Evolutionary conservation across 2,113 vertebrate species (phyloP), one percentile per base, ranked within the genome.

Genomic region (Oryzias melastigma): DNA sequence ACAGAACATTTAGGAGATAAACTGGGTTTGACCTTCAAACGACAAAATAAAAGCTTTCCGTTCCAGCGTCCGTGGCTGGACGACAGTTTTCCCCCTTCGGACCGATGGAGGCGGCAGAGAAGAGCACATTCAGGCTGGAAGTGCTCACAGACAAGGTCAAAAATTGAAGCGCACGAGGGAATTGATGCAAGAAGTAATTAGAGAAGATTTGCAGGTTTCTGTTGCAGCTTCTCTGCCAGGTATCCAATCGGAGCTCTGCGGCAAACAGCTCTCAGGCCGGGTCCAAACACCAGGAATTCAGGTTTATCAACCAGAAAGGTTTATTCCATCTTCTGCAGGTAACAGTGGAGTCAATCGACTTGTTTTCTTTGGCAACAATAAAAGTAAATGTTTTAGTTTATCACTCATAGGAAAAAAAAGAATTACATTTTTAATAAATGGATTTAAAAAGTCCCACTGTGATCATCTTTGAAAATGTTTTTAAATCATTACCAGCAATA

Each of bases 281-380:
- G 46, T 58, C 19, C 45, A 49, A 18, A 53, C 50, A 75, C 58
- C 40, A 27, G 27, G 45, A 25, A 25, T 25, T 25, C 25, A 25
- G 25, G 4, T 25, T 25, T 25, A 25, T 25, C 29, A 35, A n/a
- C n/a, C 7, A 7, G 2, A 7, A 35, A 35, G 29, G 2, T 35
- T 29, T 35, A 35, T 35, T 35, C 29, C 29, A 8, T 35, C 7
- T 35, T 35, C 10, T 35, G 29, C 29, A 35, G 6, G 10, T 35
- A 35, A 7, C 10, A 35, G 7, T 35, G 7, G 2, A 35, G 7
- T 35, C 29, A 35, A 25, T 25, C 5, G 25, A 25, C 25, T 25
- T 2, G 3, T 25, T 25, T 25, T 25, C 25, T 25, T 25, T 25
- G 25, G 25, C 25, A 25, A 22, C 22, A 22, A 22, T 3, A 2